Conservation (phyloP, 2,797 vertebrate species). For the Euphonia xanthogaster region DNA sequence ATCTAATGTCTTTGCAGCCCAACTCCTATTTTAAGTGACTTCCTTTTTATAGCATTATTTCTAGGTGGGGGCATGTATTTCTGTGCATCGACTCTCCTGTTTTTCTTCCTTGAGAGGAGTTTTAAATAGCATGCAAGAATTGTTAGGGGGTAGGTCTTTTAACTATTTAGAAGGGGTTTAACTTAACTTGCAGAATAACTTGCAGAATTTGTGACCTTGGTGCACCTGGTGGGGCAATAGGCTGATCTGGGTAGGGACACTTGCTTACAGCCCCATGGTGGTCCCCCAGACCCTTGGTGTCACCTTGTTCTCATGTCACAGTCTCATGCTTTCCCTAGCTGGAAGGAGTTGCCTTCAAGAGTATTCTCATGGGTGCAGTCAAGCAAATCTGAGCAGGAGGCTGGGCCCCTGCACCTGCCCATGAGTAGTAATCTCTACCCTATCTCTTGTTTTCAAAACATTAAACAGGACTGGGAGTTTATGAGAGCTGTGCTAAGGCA, state of each 20-base stretch:
- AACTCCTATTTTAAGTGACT: slow-evolving; percentile 63
- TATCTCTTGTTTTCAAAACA: background rate
- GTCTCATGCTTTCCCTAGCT: background rate
- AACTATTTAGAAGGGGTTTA: background rate
- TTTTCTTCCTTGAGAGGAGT: slow-evolving; percentile 46
- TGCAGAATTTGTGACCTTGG: slow-evolving; percentile 30
- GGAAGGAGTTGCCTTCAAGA: background rate
- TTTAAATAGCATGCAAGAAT: slow-evolving; percentile 63
- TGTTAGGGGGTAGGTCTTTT: slow-evolving; percentile 21
- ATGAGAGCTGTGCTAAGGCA: background rate
- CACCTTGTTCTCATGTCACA: background rate
- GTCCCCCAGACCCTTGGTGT: slow-evolving; percentile 1
- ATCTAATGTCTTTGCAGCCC: background rate
- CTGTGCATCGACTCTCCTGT: slow-evolving; percentile 43
- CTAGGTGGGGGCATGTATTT: slow-evolving; percentile 47
- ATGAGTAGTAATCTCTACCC: background rate
- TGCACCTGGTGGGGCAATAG: background rate
- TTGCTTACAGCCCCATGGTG: accelerated
- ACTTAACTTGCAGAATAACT: slow-evolving; percentile 55
- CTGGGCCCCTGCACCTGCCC: background rate
- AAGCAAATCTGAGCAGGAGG: background rate
- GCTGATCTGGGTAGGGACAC: background rate
- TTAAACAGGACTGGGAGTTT: background rate
- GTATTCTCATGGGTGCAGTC: background rate
- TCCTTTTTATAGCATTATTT: slow-evolving; percentile 50